These are phyloP conservation scores for Papilio protenor DNA, from an alignment of 2,888 invertebrate species.

Conservation along the genomic window DNA sequence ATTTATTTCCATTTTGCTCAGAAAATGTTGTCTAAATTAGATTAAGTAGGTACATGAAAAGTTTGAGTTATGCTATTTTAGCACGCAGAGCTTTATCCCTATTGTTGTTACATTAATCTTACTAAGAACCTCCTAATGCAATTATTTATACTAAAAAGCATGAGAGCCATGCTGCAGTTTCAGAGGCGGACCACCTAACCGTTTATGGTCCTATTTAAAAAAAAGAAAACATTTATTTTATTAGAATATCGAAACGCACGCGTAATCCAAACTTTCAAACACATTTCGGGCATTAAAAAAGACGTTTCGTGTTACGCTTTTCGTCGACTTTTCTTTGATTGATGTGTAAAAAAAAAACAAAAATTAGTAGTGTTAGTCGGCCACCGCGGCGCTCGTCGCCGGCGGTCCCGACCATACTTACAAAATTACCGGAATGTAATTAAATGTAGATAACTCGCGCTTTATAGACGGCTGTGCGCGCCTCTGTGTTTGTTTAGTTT, in stretches of 20 bases:
- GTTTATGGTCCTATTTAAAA: constrained; percentile 6
- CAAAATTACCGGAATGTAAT: constrained; percentile 84
- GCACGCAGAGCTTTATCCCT: not conserved
- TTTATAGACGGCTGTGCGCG: constrained; percentile 82
- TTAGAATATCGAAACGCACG: constrained; percentile 16
- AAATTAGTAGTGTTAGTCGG: constrained; percentile 51
- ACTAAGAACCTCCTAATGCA: not conserved
- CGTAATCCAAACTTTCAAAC: constrained; percentile 27
- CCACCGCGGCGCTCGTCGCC: constrained; percentile 73
- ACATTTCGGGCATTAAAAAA: constrained; percentile 40
- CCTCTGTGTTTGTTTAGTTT: constrained; percentile 81
- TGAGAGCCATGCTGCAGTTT: constrained; percentile 1
- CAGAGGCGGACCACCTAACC: constrained; percentile 8
- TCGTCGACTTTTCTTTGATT: constrained; percentile 42
- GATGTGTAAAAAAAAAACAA: constrained; percentile 37
- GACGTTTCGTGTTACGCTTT: constrained; percentile 42
- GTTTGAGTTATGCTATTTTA: too few species aligned
- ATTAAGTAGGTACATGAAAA: too few species aligned
- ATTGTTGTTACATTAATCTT: not conserved
- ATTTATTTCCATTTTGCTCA: not conserved
- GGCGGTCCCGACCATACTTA: constrained; percentile 80
- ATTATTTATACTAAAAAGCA: not conserved
- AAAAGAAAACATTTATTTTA: constrained; percentile 12
- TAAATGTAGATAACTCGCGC: constrained; percentile 83
- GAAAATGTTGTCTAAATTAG: too few species aligned